Base-by-base conservation (phyloP, 2,888 invertebrate genomes). In the Pardosa pseudoannulata region DNA sequence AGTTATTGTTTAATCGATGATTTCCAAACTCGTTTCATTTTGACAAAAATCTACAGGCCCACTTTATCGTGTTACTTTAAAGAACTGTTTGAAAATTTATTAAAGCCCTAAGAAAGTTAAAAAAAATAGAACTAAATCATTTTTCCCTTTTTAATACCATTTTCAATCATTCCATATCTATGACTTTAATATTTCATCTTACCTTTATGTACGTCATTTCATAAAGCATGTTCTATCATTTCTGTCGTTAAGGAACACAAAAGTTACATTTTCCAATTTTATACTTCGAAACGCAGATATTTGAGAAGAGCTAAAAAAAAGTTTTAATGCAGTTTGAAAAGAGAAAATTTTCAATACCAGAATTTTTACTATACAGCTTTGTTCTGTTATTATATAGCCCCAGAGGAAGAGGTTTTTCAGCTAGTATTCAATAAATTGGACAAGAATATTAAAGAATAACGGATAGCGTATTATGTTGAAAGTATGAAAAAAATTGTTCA, bases 311-410 rank as follows among this genome's bases (percentile, higher is more conserved):
- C 3, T 1, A 11, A 56, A 23, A 56, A 56, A 56, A 46, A 56
- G n/a, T 19, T 56, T 56, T 23, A 23, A 56, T 23, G 23, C 5
- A n/a, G n/a, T n/a, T n/a, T n/a, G n/a, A n/a, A n/a, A n/a, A 56
- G 23, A n/a, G 23, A 56, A 56, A 46, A 56, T 56, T 19, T 56
- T 56, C 56, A 23, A 56, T 23, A 11, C 5, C 56, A 56, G 23
- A 23, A 23, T 56, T 56, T 23, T 56, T 56, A 23, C 5, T 56
- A 6, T 56, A 46, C 41, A 23, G 56, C 23, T 23, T 56, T 56
- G 56, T 56, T 56, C 56, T 56, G 56, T 56, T 56, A 56, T 56
- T 56, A 56, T 19, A 56, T 56, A 56, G 56, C 56, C 56, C 11
- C 23, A 23, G 56, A 56, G 56, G 23, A 56, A 6, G 23, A n/a